Evolutionary conservation across 2,888 invertebrate genomes (phyloP), one percentile per base, ranked within the genome.

Genomic region (Marasmarcha lunaedactyla): DNA sequence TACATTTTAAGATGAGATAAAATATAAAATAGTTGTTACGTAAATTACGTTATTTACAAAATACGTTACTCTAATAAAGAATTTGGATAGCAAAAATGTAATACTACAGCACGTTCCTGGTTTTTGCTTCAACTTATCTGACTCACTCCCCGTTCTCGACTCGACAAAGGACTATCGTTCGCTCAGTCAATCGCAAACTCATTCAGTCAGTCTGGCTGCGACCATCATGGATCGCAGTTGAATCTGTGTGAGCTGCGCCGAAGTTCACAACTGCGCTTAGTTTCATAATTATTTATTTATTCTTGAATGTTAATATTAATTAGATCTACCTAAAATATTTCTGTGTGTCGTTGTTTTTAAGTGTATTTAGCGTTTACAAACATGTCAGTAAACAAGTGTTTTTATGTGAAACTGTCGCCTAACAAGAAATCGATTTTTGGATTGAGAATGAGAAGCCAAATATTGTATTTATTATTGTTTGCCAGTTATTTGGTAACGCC

Each of bases 381-480:
- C 59, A 83, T 81, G 81, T 72, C 73, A 72, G 79, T 79, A 77
- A 71, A 69, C 69, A 65, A 70, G 81, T 78, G 74, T 77, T 76
- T 59, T 71, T 67, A 72, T 79, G 77, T 59, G 63, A 71, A 73
- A 77, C 71, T 73, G 74, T 73, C 74, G 65, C 62, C 65, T 66
- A 72, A 71, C 71, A 74, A 76, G 76, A 81, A 81, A 83, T 83
- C 83, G 81, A 83, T 83, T 83, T 72, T 76, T 52, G 73, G 76
- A 68, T 73, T 72, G 62, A 67, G 70, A 71, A 73, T 77, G 71
- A 59, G 59, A 59, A 71, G 64, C 66, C 70, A 70, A 74, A 73
- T 77, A 67, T 62, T 79, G 62, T 74, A 65, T 76, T 68, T 78
- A 65, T 55, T 76, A 57, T 63, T 77, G 59, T 59, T 70, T 57